Percentiles rank a stretch among this genome's conserved stretches.
phyloP scores from a whole-genome alignment of 1,140 invertebrate genomes.

The Drosophila sturtevanti region DNA sequence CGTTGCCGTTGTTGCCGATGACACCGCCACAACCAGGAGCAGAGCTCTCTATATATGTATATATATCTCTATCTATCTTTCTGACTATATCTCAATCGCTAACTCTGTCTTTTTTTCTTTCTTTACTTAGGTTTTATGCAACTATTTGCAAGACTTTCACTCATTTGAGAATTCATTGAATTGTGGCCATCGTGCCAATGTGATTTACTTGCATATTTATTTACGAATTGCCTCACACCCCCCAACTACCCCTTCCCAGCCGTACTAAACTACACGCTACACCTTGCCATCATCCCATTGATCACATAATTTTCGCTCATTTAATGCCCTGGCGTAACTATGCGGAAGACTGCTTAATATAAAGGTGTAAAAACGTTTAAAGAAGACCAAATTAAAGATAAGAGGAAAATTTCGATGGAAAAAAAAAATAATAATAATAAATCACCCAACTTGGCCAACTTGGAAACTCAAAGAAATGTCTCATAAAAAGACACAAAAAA shows the following conservation, averaged over 20 bases:
- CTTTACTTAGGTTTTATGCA: conserved; percentile 10
- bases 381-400: not conserved
- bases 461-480: no score
- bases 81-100: not conserved
- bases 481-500: no score
- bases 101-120: not conserved
- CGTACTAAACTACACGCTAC: no score
- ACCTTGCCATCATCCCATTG: not conserved
- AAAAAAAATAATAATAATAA: no score
- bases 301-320: conserved; percentile 1
- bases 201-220: conserved; percentile 43
- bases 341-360: not conserved
- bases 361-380: not conserved
- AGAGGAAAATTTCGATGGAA: not conserved
- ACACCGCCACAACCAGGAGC: not conserved
- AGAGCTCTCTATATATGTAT: no score
- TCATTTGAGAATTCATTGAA: conserved; percentile 74
- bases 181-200: conserved; percentile 33
- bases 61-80: not conserved
- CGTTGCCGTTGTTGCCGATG: not conserved
- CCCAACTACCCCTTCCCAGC: not conserved
- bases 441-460: no score
- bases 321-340: not conserved
- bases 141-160: conserved; percentile 62
- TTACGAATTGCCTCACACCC: no score